Percentiles rank a stretch among this genome's conserved stretches.
These are phyloP conservation scores for Lepidochrysops patricia DNA, from an alignment of 2,888 invertebrate species.

Conservation along the genomic window DNA sequence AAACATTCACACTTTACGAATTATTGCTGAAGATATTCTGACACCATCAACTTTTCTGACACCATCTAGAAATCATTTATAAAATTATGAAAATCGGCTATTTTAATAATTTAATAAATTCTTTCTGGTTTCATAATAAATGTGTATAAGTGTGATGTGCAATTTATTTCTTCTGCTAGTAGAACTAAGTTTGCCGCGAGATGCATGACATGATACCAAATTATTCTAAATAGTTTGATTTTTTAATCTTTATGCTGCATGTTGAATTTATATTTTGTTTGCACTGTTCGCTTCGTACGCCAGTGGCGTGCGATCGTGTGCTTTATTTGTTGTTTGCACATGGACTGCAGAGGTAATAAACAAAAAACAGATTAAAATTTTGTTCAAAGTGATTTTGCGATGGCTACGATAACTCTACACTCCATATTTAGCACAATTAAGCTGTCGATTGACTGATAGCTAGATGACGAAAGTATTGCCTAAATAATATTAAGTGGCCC, in stretches of 20 bases:
- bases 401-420: neutral
- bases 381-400: neutral
- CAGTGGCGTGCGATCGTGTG: constrained; percentile 17
- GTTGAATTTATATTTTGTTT: constrained; percentile 38
- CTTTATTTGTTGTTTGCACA: constrained; percentile 9
- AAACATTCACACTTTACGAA: no score
- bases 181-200: neutral
- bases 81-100: no score
- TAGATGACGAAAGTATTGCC: neutral
- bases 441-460: constrained; percentile 11
- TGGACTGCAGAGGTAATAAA: neutral
- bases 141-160: no score
- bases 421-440: constrained; percentile 4
- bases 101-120: no score
- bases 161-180: neutral
- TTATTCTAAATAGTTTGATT: constrained; percentile 14
- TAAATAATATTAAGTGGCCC: neutral
- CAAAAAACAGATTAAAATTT: neutral
- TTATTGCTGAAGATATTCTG: no score
- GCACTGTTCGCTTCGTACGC: constrained; percentile 55
- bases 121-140: no score
- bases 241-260: constrained; percentile 41
- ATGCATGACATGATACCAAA: constrained; percentile 1
- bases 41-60: no score
- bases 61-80: no score